A percentile compares a stretch with the other conserved stretches of the same genome.
These are phyloP conservation scores for Heterocephalus glaber DNA, from an alignment of 2,113 vertebrate genomes.

Conservation along the genomic window DNA sequence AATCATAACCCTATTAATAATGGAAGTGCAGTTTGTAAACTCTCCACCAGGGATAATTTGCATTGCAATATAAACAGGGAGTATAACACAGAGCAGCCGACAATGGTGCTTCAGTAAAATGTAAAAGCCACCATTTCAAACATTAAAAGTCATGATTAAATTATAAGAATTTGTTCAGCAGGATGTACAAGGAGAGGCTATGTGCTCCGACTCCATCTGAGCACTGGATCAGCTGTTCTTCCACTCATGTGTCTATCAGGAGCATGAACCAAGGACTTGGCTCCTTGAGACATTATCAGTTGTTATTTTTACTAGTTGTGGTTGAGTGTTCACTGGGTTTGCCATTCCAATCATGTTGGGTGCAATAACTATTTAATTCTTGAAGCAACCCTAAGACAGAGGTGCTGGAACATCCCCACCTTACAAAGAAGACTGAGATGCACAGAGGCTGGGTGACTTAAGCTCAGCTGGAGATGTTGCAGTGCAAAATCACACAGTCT, in stretches of 20 bases:
- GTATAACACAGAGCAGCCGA: constrained; percentile 79
- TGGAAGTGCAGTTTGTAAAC: constrained; percentile 88
- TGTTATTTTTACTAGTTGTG: neutral
- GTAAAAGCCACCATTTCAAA: constrained; percentile 81
- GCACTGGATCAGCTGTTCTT: constrained; percentile 17
- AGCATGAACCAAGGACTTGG: neutral
- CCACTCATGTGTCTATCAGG: neutral
- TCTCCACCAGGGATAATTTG: constrained; percentile 88
- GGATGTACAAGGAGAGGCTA: constrained; percentile 55
- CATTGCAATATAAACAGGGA: constrained; percentile 86
- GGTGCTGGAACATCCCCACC: neutral
- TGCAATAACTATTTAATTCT: neutral
- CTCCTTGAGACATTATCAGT: neutral
- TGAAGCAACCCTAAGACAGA: neutral
- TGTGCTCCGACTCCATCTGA: neutral
- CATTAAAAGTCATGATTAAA: constrained; percentile 88
- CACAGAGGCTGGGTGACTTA: neutral
- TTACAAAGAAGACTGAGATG: neutral
- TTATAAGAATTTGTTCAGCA: constrained; percentile 81
- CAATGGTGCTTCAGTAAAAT: constrained; percentile 71
- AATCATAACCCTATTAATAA: constrained; percentile 88
- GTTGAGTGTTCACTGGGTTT: rapidly evolving
- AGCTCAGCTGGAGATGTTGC: rapidly evolving
- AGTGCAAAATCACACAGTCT: neutral
- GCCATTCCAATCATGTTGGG: neutral